Evolutionary conservation across 2,888 invertebrate species (phyloP).

Genomic region (Abrostola tripartita): DNA sequence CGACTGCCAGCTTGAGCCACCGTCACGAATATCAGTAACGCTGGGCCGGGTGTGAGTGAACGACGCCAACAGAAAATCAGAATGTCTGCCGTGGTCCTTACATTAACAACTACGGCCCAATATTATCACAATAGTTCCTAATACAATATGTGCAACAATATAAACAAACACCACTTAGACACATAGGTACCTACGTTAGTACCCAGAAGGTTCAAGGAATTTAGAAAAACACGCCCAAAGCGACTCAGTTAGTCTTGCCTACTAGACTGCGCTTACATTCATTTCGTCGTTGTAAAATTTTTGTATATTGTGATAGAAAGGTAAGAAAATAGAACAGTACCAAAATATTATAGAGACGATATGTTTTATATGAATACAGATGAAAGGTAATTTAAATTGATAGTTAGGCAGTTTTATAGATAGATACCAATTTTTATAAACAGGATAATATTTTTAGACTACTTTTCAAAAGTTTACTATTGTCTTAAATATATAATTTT

Average conservation of each 20-base stretch:
- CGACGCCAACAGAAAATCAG: conserved; percentile 48
- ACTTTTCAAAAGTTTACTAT: too few relatives aligned
- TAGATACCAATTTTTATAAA: not conserved
- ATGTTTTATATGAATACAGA: not conserved
- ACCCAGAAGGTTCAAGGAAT: conserved; percentile 32
- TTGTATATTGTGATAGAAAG: conserved; percentile 7
- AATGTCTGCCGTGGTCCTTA: conserved; percentile 57
- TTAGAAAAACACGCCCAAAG: conserved; percentile 20
- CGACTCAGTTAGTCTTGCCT: conserved; percentile 15
- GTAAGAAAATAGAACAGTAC: conserved; percentile 9
- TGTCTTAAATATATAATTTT: too few relatives aligned
- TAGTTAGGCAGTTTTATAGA: not conserved
- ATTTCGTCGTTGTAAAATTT: conserved; percentile 5
- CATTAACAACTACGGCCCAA: conserved; percentile 56
- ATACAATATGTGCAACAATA: conserved; percentile 55
- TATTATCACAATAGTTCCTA: conserved; percentile 62
- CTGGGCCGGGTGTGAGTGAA: not conserved
- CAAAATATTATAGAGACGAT: conserved; percentile 10
- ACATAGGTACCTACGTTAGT: conserved; percentile 10
- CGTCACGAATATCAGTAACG: conserved; percentile 15
- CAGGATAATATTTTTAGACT: too few relatives aligned
- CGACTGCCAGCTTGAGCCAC: conserved; percentile 21
- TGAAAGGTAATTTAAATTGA: not conserved
- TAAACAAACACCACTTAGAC: conserved; percentile 39
- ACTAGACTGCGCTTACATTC: conserved; percentile 13